Conservation (phyloP, 2,888 invertebrate genomes). For the Drosophila subsilvestris region DNA sequence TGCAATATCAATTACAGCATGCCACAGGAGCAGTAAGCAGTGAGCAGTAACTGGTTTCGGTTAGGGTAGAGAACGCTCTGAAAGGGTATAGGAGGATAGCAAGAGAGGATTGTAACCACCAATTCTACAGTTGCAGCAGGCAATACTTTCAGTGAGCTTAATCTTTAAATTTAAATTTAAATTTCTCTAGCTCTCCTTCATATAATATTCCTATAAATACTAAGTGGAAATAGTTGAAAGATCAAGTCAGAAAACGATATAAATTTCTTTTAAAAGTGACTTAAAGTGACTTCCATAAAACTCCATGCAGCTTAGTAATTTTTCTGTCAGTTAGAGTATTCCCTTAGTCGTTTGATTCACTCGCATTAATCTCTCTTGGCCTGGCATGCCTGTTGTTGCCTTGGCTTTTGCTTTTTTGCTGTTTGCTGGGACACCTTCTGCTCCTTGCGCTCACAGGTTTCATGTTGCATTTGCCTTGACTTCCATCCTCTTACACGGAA, state of each 20-base stretch:
- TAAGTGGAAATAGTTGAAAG: too few relatives aligned
- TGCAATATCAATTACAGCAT: constrained; percentile 79
- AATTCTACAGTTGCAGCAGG: neutral
- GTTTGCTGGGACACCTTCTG: constrained; percentile 65
- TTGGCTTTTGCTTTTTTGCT: constrained; percentile 23
- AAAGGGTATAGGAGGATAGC: neutral
- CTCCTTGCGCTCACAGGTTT: constrained; percentile 65
- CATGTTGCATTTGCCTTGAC: constrained; percentile 76
- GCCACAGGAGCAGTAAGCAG: constrained; percentile 71
- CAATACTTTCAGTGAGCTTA: too few relatives aligned
- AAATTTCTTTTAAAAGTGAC: too few relatives aligned
- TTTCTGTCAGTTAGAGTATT: neutral
- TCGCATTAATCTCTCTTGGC: neutral
- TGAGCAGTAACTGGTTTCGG: constrained; percentile 69
- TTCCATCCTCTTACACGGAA: constrained; percentile 62
- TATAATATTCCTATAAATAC: too few relatives aligned
- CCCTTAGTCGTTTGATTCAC: constrained; percentile 4
- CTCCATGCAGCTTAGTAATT: neutral
- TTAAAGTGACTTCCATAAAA: too few relatives aligned
- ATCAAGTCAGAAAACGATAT: too few relatives aligned
- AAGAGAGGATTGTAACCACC: neutral
- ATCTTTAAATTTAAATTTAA: too few relatives aligned
- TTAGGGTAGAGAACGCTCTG: constrained; percentile 11
- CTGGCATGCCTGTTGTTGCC: constrained; percentile 58
- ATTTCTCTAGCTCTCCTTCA: too few relatives aligned